These are phyloP conservation scores for Drosophila fungiperda DNA, from an alignment of 2,888 invertebrate genomes.

Conservation along the genomic window DNA sequence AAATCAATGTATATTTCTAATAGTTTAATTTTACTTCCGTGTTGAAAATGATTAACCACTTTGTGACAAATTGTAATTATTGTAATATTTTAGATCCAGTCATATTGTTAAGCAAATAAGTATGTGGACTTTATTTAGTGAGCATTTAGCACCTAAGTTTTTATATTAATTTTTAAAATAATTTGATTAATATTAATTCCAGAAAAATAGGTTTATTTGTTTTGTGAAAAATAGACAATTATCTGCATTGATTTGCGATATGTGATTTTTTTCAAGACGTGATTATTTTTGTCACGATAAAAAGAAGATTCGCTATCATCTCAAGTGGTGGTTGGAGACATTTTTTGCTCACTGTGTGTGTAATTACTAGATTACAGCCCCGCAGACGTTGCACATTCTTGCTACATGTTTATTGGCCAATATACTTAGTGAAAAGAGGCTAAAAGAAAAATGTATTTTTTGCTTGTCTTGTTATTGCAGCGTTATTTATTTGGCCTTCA, in stretches of 20 bases:
- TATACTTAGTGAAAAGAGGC: slow-evolving; percentile 28
- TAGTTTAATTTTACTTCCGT: too few relatives aligned
- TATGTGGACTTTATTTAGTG: background rate
- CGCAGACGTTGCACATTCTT: slow-evolving; percentile 28
- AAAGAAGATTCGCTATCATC: slow-evolving; percentile 5
- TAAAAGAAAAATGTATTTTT: slow-evolving; percentile 48
- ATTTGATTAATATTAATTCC: background rate
- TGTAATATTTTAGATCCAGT: background rate
- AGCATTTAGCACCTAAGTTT: background rate
- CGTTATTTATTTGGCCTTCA: slow-evolving; percentile 55
- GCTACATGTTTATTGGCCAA: slow-evolving; percentile 51
- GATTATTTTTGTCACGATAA: background rate
- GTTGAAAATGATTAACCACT: background rate
- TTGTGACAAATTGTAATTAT: background rate
- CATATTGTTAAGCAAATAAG: background rate
- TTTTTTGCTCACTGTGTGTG: slow-evolving; percentile 31
- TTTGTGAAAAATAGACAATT: background rate
- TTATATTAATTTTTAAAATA: background rate
- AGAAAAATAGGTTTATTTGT: background rate
- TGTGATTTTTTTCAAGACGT: background rate
- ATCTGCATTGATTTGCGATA: background rate
- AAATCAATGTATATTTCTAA: too few relatives aligned
- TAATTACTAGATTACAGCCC: slow-evolving; percentile 45
- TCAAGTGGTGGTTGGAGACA: slow-evolving; percentile 49
- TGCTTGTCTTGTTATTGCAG: slow-evolving; percentile 12